These are phyloP conservation scores for Circaetus cinerascens DNA, from an alignment of 2,113 vertebrate species.

Conservation along the genomic window DNA sequence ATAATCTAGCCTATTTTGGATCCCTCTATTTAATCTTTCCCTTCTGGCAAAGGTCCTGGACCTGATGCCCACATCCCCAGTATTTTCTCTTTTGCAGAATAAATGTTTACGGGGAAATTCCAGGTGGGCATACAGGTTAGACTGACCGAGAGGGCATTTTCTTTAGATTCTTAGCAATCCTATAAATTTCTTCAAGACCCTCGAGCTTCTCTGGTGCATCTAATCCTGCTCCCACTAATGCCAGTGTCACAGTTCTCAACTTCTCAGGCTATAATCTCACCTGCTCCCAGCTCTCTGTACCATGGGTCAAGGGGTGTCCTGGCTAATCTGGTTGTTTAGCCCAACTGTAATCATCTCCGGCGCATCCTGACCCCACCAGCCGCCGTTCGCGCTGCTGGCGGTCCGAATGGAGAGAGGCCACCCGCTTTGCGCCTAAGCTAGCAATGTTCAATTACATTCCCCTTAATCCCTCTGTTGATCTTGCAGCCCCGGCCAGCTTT, in stretches of 20 bases:
- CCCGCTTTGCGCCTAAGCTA: neutral
- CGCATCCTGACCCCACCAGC: neutral
- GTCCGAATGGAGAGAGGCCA: fast-evolving
- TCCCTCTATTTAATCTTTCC: conserved; percentile 54
- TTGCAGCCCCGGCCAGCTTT: conserved; percentile 14
- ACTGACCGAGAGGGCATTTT: fast-evolving
- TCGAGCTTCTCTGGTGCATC: neutral
- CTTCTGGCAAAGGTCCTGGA: conserved; percentile 54
- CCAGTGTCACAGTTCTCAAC: neutral
- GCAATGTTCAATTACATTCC: conserved; percentile 58
- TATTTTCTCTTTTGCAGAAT: neutral
- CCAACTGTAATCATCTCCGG: neutral
- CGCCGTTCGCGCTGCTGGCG: fast-evolving
- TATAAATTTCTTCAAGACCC: neutral
- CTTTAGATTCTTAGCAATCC: neutral
- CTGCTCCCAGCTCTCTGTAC: neutral
- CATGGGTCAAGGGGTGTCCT: conserved; percentile 28
- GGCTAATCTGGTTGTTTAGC: conserved; percentile 53
- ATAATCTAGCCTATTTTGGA: conserved; percentile 70
- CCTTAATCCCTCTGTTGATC: conserved; percentile 53
- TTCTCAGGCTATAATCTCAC: conserved; percentile 20
- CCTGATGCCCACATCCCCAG: neutral
- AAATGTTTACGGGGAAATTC: neutral
- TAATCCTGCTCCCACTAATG: neutral
- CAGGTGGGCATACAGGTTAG: neutral